phyloP scores from a whole-genome alignment of 2,888 invertebrate genomes.

The Anagyrus pseudococci region DNA sequence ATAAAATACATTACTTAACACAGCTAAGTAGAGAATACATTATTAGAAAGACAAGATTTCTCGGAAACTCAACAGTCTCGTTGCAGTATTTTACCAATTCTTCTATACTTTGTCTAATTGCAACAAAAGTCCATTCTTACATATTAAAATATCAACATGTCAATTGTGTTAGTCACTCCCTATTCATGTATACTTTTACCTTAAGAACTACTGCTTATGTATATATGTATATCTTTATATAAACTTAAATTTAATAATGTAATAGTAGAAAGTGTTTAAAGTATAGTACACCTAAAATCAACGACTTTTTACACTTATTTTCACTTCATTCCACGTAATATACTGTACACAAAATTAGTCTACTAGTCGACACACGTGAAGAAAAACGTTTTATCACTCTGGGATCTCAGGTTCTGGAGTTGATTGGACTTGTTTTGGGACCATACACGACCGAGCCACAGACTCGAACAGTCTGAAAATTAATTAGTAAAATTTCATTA shows the following conservation, averaged over 20 bases:
- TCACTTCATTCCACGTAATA: conserved; percentile 42
- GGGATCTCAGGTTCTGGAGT: conserved; percentile 71
- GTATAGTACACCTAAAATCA: conserved; percentile 58
- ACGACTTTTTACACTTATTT: conserved; percentile 59
- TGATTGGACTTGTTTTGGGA: conserved; percentile 76
- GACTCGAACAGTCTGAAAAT: conserved; percentile 87
- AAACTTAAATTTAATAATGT: conserved; percentile 42
- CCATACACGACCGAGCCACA: conserved; percentile 94
- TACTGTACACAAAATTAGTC: conserved; percentile 56
- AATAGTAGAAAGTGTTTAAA: conserved; percentile 47
- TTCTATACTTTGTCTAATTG: conserved; percentile 34
- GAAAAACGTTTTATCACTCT: conserved; percentile 67
- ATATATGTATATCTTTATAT: conserved; percentile 50
- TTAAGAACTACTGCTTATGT: conserved; percentile 35
- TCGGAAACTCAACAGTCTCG: conserved; percentile 50
- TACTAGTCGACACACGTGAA: conserved; percentile 34
- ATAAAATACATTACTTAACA: conserved; percentile 47
- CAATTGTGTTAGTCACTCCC: conserved; percentile 51
- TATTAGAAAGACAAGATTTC: conserved; percentile 53
- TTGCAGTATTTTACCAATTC: conserved; percentile 49
- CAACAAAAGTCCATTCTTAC: conserved; percentile 47
- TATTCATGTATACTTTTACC: conserved; percentile 31
- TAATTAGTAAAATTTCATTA: conserved; percentile 22
- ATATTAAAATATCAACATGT: conserved; percentile 61
- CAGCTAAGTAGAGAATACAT: conserved; percentile 44